phyloP scores from a whole-genome alignment of 2,888 invertebrate genomes.

The Augiades crinisus region DNA sequence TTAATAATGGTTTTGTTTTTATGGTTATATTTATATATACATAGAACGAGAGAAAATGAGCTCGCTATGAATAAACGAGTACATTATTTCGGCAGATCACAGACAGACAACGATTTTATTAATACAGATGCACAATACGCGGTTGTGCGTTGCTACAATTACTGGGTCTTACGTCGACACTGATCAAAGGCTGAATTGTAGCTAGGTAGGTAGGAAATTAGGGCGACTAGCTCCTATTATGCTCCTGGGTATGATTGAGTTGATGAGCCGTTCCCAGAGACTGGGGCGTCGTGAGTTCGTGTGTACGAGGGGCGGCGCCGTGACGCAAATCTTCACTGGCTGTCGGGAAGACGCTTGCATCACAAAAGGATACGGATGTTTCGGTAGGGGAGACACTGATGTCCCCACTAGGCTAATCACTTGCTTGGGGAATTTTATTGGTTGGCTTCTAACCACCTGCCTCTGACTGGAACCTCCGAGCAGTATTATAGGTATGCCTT shows the following conservation, averaged over 20 bases:
- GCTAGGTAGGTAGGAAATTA: constrained; percentile 20
- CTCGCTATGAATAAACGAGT: too few relatives aligned
- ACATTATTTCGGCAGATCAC: too few relatives aligned
- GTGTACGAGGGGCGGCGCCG: constrained; percentile 42
- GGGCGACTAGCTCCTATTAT: constrained; percentile 16
- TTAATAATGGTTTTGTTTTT: too few relatives aligned
- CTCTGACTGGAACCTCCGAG: constrained; percentile 61
- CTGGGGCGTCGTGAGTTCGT: constrained; percentile 50
- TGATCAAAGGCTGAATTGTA: constrained; percentile 2
- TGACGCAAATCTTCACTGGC: constrained; percentile 63
- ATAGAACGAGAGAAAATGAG: too few relatives aligned
- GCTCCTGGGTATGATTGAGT: constrained; percentile 55
- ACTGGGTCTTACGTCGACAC: constrained; percentile 9
- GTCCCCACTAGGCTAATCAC: constrained; percentile 63
- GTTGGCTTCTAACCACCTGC: constrained; percentile 51
- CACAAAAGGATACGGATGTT: constrained; percentile 69
- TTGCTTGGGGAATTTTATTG: constrained; percentile 47
- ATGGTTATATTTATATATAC: too few relatives aligned
- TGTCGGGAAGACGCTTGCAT: constrained; percentile 47
- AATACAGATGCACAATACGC: constrained; percentile 28
- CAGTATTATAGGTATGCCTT: constrained; percentile 57
- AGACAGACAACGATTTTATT: too few relatives aligned
- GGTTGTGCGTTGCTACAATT: constrained; percentile 15
- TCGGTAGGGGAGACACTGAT: constrained; percentile 55
- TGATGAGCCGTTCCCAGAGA: constrained; percentile 59